Evolutionary conservation across 2,888 invertebrate genomes (phyloP).

Genomic region (Torymus auratus): DNA sequence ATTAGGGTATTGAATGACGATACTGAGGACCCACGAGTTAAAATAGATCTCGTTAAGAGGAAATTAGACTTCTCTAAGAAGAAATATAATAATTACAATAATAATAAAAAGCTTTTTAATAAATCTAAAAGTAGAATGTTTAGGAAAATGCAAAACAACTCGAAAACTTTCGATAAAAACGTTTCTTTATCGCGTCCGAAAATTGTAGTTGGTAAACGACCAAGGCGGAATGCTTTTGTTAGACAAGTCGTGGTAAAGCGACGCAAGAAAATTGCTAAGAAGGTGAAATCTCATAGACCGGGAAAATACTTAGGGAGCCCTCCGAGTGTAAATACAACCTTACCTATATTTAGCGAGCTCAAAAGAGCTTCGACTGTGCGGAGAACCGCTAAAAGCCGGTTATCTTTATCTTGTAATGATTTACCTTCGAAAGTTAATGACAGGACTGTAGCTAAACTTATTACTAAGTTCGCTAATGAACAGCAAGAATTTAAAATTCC

Average conservation of each 20-base stretch:
- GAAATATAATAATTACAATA: too few relatives aligned
- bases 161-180: slow-evolving; percentile 3
- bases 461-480: slow-evolving; percentile 27
- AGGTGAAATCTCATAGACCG: slow-evolving; percentile 31
- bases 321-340: slow-evolving; percentile 60
- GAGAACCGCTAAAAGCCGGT: neutral
- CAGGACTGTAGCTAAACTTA: neutral
- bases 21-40: neutral
- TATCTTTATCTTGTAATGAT: slow-evolving; percentile 33
- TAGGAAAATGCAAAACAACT: neutral
- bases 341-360: slow-evolving; percentile 57
- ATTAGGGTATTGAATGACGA: neutral
- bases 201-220: slow-evolving; percentile 62
- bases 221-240: slow-evolving; percentile 65
- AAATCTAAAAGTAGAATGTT: neutral
- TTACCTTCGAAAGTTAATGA: slow-evolving; percentile 21
- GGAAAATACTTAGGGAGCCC: slow-evolving; percentile 60
- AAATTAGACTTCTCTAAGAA: too few relatives aligned
- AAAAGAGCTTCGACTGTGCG: neutral
- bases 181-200: slow-evolving; percentile 35
- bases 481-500: neutral
- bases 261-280: slow-evolving; percentile 8
- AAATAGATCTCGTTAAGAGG: too few relatives aligned
- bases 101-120: neutral
- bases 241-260: slow-evolving; percentile 63